Conservation (phyloP, 2,113 vertebrate genomes). For the Okapia johnstoni region DNA sequence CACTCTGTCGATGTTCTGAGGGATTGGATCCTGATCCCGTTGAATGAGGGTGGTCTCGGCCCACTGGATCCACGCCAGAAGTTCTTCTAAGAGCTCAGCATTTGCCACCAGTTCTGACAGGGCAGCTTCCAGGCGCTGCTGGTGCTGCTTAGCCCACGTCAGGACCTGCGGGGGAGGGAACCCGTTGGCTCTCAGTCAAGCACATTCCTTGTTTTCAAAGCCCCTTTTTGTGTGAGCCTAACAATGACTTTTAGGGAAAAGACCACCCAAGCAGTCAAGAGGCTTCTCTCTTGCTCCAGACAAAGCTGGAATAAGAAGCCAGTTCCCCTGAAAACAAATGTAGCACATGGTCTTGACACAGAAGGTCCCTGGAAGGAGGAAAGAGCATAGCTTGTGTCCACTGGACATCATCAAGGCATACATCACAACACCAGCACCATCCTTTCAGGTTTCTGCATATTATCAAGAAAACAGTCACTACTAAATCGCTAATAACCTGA, state of each 20-base stretch:
- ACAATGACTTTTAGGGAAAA: not conserved
- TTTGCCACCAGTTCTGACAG: constrained; percentile 94
- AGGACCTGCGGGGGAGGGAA: constrained; percentile 84
- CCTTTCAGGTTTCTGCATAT: not conserved
- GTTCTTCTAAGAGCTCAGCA: constrained; percentile 93
- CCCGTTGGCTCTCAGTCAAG: not conserved
- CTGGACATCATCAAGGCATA: not conserved
- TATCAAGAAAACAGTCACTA: not conserved
- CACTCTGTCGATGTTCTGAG: constrained; percentile 94
- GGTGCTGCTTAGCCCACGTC: constrained; percentile 97
- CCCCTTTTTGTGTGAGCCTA: not conserved
- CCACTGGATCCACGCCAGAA: constrained; percentile 96
- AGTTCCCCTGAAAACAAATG: not conserved
- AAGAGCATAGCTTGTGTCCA: not conserved
- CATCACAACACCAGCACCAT: not conserved
- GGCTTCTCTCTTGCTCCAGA: not conserved
- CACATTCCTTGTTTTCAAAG: not conserved
- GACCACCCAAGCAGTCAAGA: not conserved
- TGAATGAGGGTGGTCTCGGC: constrained; percentile 95
- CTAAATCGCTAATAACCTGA: not conserved
- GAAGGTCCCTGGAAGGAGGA: not conserved
- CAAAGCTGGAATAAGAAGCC: not conserved
- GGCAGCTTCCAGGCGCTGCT: constrained; percentile 92
- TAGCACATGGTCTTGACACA: not conserved
- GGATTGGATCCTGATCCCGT: constrained; percentile 90